These are phyloP conservation scores for Dromiciops gliroides DNA, from an alignment of 2,113 vertebrate genomes.

Conservation along the genomic window DNA sequence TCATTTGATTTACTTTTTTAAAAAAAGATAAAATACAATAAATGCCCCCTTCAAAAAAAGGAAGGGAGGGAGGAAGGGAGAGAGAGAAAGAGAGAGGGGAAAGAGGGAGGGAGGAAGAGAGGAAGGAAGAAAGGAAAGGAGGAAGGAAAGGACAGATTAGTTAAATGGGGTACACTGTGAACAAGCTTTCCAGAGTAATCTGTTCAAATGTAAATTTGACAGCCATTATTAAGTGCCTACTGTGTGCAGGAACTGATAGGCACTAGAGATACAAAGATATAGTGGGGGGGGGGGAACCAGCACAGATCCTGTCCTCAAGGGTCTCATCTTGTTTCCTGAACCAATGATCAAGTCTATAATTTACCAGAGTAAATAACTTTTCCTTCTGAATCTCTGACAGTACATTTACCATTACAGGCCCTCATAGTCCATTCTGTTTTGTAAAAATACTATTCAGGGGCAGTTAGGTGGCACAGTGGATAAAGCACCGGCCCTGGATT, in stretches of 20 bases:
- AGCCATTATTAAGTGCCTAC: neutral
- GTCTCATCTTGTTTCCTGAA: neutral
- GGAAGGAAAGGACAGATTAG: neutral
- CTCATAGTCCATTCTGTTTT: neutral
- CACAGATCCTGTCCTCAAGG: neutral
- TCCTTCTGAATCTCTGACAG: neutral
- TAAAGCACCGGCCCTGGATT: no score
- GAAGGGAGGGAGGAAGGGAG: no score
- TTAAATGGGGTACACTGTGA: neutral
- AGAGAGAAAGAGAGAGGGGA: no score
- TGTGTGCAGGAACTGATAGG: neutral
- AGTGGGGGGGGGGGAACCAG: neutral
- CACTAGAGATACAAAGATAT: neutral
- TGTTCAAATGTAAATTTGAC: neutral
- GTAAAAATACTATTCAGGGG: neutral
- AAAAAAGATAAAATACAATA: constrained; percentile 29
- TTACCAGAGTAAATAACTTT: neutral
- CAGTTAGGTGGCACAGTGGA: no score
- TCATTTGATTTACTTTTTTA: neutral
- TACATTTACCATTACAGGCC: neutral
- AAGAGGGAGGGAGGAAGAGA: neutral
- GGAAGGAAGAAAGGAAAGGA: neutral
- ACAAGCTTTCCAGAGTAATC: neutral
- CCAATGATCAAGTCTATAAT: neutral
- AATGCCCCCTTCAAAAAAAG: no score